These are phyloP conservation scores for Pogonognathellus flavescens DNA, from an alignment of 1,140 invertebrate genomes.

Conservation along the genomic window DNA sequence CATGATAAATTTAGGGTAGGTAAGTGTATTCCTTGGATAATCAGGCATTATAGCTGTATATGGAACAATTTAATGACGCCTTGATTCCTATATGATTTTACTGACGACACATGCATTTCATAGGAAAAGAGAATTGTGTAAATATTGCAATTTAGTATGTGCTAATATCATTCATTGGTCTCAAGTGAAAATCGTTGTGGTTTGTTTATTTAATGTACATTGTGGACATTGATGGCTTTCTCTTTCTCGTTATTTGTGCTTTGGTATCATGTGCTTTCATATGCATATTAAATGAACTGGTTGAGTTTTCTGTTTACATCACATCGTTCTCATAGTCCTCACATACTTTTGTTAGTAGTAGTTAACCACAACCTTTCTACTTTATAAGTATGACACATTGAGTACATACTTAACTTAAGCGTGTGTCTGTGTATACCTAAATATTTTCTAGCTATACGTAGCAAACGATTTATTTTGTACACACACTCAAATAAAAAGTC, in stretches of 20 bases:
- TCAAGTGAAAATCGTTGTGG: slow-evolving; percentile 10
- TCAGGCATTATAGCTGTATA: background rate
- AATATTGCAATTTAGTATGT: background rate
- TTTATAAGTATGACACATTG: too few relatives aligned
- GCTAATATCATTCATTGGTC: background rate
- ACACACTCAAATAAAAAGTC: too few relatives aligned
- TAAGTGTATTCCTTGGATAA: background rate
- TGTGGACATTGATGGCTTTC: slow-evolving; percentile 32
- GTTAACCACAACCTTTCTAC: background rate
- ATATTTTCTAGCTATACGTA: too few relatives aligned
- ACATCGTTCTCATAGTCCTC: background rate
- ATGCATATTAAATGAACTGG: slow-evolving; percentile 20
- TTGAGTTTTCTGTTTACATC: background rate
- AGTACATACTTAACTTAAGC: too few relatives aligned
- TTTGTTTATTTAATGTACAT: slow-evolving; percentile 36
- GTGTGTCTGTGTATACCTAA: too few relatives aligned
- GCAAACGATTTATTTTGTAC: too few relatives aligned
- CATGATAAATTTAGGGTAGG: background rate
- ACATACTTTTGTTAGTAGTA: background rate
- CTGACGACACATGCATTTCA: background rate
- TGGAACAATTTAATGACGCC: background rate
- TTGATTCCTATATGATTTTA: background rate
- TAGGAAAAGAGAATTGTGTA: background rate
- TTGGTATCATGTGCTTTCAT: slow-evolving; percentile 18
- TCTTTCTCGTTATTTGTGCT: slow-evolving; percentile 27